Base-by-base conservation (phyloP, 2,113 vertebrate species). In the Hemibagrus wyckioides region DNA sequence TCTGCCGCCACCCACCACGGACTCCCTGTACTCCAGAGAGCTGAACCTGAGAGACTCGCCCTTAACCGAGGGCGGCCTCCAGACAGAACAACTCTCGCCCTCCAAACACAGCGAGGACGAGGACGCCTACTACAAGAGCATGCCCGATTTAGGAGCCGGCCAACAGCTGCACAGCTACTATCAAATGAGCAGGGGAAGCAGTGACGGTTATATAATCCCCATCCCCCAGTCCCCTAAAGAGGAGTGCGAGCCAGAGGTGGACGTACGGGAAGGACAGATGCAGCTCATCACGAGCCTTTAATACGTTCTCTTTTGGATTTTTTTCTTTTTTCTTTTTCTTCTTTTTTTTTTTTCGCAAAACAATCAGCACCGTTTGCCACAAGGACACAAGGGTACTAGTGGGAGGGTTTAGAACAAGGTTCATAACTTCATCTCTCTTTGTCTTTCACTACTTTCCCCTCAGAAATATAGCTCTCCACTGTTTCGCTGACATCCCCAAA, bases 21-120 rank as follows among this genome's bases (percentile, higher is more conserved):
- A 99, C 97, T 99, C 98, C 85, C 96, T 99, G 48, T 99, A 99
- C 92, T 99, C 98, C 83, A 99, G 98, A 94, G 99, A 99, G 98
- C 98, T 98, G 92, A 99, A 99, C 90, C 96, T 99, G 85, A 98
- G 95, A 96, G 98, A 99, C 98, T 99, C 98, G 94, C 98, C 97
- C 0, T 96, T 92, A 11, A 96, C 95, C 15, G 97, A 99, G 95
- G 99, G 97, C 95, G 97, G 97, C 94, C 97, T 85, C 36, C 97
- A 0, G 96, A 98, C 1, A 91, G 97, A 99, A 92, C 97, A 99
- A 91, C 96, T 99, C 87, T 99, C 98, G 88, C 97, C 98, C 44
- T 97, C 97, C 89, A 96, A 97, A 92, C 95, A 94, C 92, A 99
- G 98, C 13, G 98, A 98, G 85, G 98, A 94, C 1, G 98, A 99